Evolutionary conservation across 35 echinoderm and acorn worm species (phyloP), one percentile per base, ranked within the genome.

Genomic region (Heliocidaris tuberculata): DNA sequence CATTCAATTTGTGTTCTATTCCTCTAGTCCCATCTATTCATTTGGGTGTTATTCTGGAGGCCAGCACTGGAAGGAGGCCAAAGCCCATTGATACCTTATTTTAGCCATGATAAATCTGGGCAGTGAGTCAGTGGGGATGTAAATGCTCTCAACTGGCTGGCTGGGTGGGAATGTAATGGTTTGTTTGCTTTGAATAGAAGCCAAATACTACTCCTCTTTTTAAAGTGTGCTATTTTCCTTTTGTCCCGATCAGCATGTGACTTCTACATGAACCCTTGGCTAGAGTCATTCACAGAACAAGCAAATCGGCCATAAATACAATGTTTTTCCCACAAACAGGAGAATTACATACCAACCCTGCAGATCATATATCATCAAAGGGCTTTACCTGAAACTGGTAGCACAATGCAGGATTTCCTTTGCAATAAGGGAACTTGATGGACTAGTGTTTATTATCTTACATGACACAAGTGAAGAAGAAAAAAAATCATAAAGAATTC

Each of bases 331-430:
- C 65, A 78, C 65, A 78, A 78, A 78, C 65, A 78, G 5, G 65
- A 78, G 65, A 7, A 78, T 78, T 78, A 24, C 65, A 27, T 78
- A 78, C 65, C 65, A 78, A 78, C 65, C 7, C 65, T 78, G 65
- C 27, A 78, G 65, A 78, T 78, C 65, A 78, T 78, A 78, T 78
- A 78, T 78, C 65, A 78, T 78, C 65, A 78, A 78, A 78, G 65
- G 27, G 27, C 65, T 27, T 78, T 24, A 78, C 65, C 65, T 78
- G 19, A 19, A 21, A 78, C 65, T n/a, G 27, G 65, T 78, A 78
- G 65, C 65, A 78, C 65, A 78, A 78, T 78, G 65, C 65, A 78
- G 65, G 65, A 78, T 78, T 78, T 78, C 65, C 65, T 78, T 78
- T 78, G 7, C 27, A n/a, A 78, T n/a, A 19, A 21, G 19, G 27